These are phyloP conservation scores for Hyposoter dolosus DNA, from an alignment of 2,888 invertebrate species.

Conservation along the genomic window DNA sequence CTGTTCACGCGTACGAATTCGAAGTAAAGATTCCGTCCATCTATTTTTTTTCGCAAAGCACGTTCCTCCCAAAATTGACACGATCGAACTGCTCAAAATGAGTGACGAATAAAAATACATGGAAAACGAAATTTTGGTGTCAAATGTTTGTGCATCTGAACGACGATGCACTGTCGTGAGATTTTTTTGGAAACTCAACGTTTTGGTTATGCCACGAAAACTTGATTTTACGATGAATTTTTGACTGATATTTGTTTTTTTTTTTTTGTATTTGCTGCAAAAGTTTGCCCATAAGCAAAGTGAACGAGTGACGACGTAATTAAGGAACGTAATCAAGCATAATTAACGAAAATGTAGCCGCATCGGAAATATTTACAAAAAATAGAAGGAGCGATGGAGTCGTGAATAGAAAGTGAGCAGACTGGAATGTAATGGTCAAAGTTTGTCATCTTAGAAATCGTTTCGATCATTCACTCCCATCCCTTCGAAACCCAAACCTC, in stretches of 20 bases:
- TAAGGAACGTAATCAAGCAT: conserved; percentile 44
- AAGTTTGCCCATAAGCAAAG: not conserved
- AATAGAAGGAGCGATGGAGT: not conserved
- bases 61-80: not conserved
- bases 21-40: not conserved
- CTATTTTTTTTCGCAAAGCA: not conserved
- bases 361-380: not conserved
- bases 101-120: not conserved
- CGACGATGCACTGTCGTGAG: not conserved
- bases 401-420: conserved; percentile 22
- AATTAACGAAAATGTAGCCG: conserved; percentile 19
- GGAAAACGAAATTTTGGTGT: not conserved
- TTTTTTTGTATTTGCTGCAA: no score
- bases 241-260: not conserved
- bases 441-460: no score
- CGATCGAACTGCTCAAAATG: not conserved
- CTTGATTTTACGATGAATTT: not conserved
- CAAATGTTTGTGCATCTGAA: not conserved
- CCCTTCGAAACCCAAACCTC: no score
- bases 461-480: no score
- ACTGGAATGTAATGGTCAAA: not conserved
- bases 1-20: not conserved
- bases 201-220: not conserved
- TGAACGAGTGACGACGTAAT: conserved; percentile 60
- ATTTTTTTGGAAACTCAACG: not conserved